Evolutionary conservation across 1,140 invertebrate species (phyloP).

Genomic region (Gonatopus flavifemur): DNA sequence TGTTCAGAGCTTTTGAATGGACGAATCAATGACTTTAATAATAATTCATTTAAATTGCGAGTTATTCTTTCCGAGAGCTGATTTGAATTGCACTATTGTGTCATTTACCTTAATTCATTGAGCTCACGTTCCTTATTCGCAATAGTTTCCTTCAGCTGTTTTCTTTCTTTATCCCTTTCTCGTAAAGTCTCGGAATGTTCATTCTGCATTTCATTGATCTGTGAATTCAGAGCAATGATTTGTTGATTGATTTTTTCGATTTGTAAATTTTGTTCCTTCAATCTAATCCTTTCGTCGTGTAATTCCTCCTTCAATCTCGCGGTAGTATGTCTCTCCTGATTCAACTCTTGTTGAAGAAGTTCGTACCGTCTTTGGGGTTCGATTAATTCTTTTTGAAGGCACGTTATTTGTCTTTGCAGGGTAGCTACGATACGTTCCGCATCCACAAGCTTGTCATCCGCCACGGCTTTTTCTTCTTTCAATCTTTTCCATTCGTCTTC

Average conservation of each 20-base stretch:
- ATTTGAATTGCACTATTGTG: too few species aligned
- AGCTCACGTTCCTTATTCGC: slow-evolving; percentile 42
- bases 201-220: slow-evolving; percentile 42
- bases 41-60: too few species aligned
- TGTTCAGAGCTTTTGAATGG: too few species aligned
- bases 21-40: too few species aligned
- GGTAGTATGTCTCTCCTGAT: slow-evolving; percentile 36
- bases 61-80: too few species aligned
- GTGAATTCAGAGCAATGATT: slow-evolving; percentile 33
- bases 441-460: slow-evolving; percentile 41
- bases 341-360: slow-evolving; percentile 42
- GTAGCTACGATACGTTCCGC: slow-evolving; percentile 33
- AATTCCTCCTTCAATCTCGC: slow-evolving; percentile 37
- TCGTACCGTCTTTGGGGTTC: slow-evolving; percentile 48
- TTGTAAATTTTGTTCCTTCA: slow-evolving; percentile 39
- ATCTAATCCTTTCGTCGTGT: slow-evolving; percentile 29
- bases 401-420: slow-evolving; percentile 35
- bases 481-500: slow-evolving; percentile 38
- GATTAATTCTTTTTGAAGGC: slow-evolving; percentile 39
- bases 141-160: slow-evolving; percentile 35
- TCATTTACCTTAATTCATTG: slow-evolving; percentile 25
- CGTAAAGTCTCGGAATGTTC: slow-evolving; percentile 32
- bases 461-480: slow-evolving; percentile 38
- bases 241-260: slow-evolving; percentile 38
- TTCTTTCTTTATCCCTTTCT: slow-evolving; percentile 37